Evolutionary conservation across 2,113 vertebrate species (phyloP), one percentile per base, ranked within the genome.

Genomic region (Aegotheles bennettii): DNA sequence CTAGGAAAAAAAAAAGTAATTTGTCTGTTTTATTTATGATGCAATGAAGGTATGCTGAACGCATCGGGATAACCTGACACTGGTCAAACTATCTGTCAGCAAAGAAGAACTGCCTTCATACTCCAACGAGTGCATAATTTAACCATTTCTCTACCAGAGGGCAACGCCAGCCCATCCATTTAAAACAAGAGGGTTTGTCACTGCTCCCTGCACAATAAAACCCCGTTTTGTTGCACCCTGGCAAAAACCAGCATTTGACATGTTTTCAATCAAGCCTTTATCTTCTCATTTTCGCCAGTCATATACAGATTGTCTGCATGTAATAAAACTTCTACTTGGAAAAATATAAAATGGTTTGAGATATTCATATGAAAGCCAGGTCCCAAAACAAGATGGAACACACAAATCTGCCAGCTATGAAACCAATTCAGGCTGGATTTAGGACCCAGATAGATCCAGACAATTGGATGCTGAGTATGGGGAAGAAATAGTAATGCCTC

Each of bases 1-100:
- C 95, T 57, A 96, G 97, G 92, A 96, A 84, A 94, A 97, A 97
- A 97, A 95, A 98, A 98, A 98, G 99, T 98, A 93, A 99, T 99
- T 99, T 99, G 98, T 99, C 99, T 99, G 99, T 97, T 99, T 99
- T 99, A 99, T 99, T 99, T 99, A 99, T 99, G 99, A 99, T 98
- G 98, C 98, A 98, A 98, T 98, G 98, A 99, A 99, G 99, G 99
- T 99, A 99, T 99, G 98, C 98, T 98, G 99, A 99, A 98, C 93
- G 97, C 98, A 98, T 99, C 98, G 98, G 98, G 99, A 98, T 97
- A 98, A 98, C 98, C 98, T 99, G 98, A 98, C 98, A 98, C 98
- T 99, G 99, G 99, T 99, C 99, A 99, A 98, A 98, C 97, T 97
- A 96, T 97, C 98, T 99, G 99, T 99, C 99, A 99, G 98, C 97